Percentiles rank a stretch among this genome's conserved stretches.
Evolutionary conservation across 2,797 vertebrate genomes (phyloP).

Genomic region (Mormyrus hasselquistii): DNA sequence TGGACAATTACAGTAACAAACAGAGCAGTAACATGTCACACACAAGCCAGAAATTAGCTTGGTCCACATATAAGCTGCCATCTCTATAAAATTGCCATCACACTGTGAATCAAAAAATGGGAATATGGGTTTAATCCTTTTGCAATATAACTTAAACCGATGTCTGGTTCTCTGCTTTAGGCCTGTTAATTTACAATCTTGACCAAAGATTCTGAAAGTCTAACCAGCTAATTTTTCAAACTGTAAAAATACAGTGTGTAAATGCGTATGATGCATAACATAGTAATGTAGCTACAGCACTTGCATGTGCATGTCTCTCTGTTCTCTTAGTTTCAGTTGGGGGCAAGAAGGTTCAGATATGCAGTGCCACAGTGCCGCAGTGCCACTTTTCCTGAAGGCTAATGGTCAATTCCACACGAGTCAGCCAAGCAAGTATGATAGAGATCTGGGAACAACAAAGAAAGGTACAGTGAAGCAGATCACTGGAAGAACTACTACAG

Average conservation of each 20-base stretch:
- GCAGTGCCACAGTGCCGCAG: not conserved
- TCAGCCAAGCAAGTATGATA: not conserved
- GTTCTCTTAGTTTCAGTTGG: not conserved
- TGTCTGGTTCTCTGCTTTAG: conserved; percentile 9
- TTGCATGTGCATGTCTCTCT: not conserved
- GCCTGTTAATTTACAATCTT: not conserved
- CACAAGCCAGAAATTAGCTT: conserved; percentile 16
- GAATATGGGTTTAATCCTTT: conserved; percentile 34
- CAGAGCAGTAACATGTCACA: conserved; percentile 24
- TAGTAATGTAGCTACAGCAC: not conserved
- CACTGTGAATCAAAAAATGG: not conserved
- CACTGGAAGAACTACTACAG: not conserved
- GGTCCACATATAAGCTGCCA: not conserved
- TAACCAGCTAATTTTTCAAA: not conserved
- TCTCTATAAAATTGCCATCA: not conserved
- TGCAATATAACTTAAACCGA: conserved; percentile 55
- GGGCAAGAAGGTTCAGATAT: conserved; percentile 15
- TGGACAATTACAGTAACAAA: conserved; percentile 47
- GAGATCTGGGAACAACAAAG: not conserved
- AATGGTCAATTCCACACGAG: not conserved
- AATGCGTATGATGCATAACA: not conserved
- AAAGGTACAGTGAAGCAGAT: too few species aligned
- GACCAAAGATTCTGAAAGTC: not conserved
- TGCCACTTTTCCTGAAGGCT: not conserved
- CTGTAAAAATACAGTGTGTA: not conserved